phyloP scores from a whole-genome alignment of 2,888 invertebrate genomes.

The Anodontia alba region DNA sequence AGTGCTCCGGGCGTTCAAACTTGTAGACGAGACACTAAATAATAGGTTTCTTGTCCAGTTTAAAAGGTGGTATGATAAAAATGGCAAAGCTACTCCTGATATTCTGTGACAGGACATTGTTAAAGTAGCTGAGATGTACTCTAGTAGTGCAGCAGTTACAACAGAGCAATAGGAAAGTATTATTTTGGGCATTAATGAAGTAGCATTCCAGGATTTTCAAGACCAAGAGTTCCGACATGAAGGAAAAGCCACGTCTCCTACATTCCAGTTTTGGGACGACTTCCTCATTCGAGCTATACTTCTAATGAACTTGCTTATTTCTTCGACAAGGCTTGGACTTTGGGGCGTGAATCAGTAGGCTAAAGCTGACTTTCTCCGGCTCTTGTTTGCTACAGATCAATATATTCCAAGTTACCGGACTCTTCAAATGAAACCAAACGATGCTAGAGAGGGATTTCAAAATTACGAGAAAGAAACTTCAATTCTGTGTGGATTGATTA shows the following conservation, averaged over 20 bases:
- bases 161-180: neutral
- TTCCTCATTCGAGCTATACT: neutral
- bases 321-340: neutral
- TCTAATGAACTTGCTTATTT: neutral
- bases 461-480: no score
- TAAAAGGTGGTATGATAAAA: neutral
- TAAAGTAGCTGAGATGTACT: neutral
- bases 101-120: neutral
- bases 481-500: no score
- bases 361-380: neutral
- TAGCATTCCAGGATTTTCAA: neutral
- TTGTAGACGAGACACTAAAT: neutral
- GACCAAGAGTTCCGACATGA: constrained; percentile 11
- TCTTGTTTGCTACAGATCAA: constrained; percentile 25
- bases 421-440: no score
- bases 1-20: neutral
- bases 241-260: neutral
- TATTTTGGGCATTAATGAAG: neutral
- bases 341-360: constrained; percentile 20
- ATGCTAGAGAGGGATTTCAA: no score
- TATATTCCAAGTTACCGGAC: no score
- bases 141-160: neutral
- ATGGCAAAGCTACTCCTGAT: neutral
- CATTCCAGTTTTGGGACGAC: constrained; percentile 24
- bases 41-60: no score